Evolutionary conservation across 2,113 vertebrate genomes (phyloP).

Genomic region (Lutjanus erythropterus): DNA sequence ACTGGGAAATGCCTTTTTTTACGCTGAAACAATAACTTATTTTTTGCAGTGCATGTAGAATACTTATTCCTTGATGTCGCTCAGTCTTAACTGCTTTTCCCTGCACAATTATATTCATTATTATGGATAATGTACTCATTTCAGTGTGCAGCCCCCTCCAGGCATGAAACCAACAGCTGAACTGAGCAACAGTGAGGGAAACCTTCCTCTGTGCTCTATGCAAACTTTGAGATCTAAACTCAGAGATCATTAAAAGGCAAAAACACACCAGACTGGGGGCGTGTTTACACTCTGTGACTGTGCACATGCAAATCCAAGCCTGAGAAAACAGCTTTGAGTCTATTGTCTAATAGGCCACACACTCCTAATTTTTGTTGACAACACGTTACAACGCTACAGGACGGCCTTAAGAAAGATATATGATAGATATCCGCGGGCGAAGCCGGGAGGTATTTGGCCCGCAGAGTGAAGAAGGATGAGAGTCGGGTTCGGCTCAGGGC

Average conservation of each 20-base stretch:
- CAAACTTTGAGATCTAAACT: conserved; percentile 39
- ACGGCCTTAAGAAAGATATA: conserved; percentile 54
- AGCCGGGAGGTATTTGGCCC: conserved; percentile 63
- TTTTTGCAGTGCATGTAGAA: too few species aligned
- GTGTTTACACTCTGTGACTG: conserved; percentile 52
- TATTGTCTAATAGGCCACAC: conserved; percentile 11
- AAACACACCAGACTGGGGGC: background rate
- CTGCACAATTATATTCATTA: background rate
- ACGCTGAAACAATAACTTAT: too few species aligned
- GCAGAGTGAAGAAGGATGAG: conserved; percentile 44
- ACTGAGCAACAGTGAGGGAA: conserved; percentile 10
- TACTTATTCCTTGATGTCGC: conserved; percentile 3
- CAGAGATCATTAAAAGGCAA: conserved; percentile 35
- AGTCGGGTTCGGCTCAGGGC: conserved; percentile 59
- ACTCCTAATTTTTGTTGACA: conserved; percentile 40
- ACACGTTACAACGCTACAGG: conserved; percentile 16
- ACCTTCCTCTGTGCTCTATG: conserved; percentile 5
- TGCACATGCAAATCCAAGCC: conserved; percentile 41
- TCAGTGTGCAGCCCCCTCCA: conserved; percentile 3
- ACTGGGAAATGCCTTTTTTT: too few species aligned
- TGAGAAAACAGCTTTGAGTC: conserved; percentile 17
- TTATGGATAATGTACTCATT: background rate
- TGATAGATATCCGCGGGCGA: conserved; percentile 51
- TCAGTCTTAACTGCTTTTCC: conserved; percentile 9
- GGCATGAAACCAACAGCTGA: conserved; percentile 15